Conservation (phyloP, 2,797 vertebrate species). For the Argya squamiceps region DNA sequence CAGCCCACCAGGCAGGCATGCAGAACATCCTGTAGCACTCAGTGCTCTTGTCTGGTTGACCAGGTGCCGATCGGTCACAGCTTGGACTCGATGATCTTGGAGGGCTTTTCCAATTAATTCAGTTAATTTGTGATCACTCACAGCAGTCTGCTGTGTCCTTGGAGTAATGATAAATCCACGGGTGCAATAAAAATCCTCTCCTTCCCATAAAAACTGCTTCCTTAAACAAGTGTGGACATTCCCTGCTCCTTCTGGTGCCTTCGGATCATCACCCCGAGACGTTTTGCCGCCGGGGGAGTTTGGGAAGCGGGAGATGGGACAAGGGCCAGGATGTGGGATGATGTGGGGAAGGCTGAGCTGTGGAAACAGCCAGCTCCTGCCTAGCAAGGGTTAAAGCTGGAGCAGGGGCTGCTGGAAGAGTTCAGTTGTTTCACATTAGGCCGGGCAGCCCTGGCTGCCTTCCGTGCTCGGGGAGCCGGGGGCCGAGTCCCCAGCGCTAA, state of each 20-base stretch:
- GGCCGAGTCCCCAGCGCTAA: conserved; percentile 52
- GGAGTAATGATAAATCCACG: neutral
- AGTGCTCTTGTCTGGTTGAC: neutral
- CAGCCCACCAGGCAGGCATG: neutral
- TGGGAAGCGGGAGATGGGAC: neutral
- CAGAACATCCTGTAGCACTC: neutral
- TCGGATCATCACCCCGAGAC: neutral
- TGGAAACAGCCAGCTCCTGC: neutral
- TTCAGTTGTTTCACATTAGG: conserved; percentile 66
- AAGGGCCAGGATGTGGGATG: fast-evolving
- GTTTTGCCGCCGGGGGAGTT: fast-evolving
- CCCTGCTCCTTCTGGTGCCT: neutral
- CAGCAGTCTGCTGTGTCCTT: neutral
- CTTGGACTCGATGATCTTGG: fast-evolving
- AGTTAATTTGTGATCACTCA: neutral
- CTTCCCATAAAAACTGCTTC: neutral
- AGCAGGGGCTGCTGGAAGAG: conserved; percentile 7
- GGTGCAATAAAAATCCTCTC: neutral
- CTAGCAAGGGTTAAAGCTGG: conserved; percentile 36
- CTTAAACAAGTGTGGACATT: neutral
- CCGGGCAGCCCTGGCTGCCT: conserved; percentile 47
- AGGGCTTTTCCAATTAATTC: neutral
- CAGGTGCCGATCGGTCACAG: fast-evolving
- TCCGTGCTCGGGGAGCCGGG: conserved; percentile 24
- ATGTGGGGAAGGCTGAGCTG: neutral